Base-by-base conservation (phyloP, 1,140 invertebrate species). In the Bombus ignitus region DNA sequence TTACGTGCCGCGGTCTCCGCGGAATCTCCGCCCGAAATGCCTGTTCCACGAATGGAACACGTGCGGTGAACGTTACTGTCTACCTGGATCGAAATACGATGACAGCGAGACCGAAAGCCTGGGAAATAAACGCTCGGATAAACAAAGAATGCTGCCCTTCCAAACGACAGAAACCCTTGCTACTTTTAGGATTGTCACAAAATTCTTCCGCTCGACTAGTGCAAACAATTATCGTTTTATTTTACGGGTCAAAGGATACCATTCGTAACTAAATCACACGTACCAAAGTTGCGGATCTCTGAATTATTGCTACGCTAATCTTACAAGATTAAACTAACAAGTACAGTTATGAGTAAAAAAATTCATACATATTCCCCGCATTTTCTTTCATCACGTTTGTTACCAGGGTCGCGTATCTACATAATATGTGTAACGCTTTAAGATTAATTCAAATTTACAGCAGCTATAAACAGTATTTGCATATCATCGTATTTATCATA, bases 1-100 rank as follows among this genome's bases (percentile, higher is more conserved):
- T 93, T 91, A 88, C 88, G 78, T 87, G 81, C 74, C 76, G 39
- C 39, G 35, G 25, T 15, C 65, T 32, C 25, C 12, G 37, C 28
- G 75, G 57, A 85, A 89, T 89, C 85, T 37, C 73, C 65, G 70
- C 42, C 53, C 66, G 75, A 42, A 66, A 89, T 62, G 77, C 68
- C 53, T 75, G 83, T 89, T 85, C 59, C 62, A 57, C 47, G 71
- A 53, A 53, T 22, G 59, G 66, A 73, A 82, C 65, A 79, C 73
- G 79, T 44, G 81, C 82, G 66, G 42, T 22, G 87, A 73, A 70
- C 66, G 66, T 76, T 80, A 62, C 32, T 37, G 57, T 62, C 37
- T n/a, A 8, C 8, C 57, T 12, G 15, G 8, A 13, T 42, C 75
- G 37, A 77, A 62, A 62, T 53, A 62, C 57, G 47, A 32, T 32